These are phyloP conservation scores for Xenentodon cancila DNA, from an alignment of 2,797 vertebrate species.

Conservation along the genomic window DNA sequence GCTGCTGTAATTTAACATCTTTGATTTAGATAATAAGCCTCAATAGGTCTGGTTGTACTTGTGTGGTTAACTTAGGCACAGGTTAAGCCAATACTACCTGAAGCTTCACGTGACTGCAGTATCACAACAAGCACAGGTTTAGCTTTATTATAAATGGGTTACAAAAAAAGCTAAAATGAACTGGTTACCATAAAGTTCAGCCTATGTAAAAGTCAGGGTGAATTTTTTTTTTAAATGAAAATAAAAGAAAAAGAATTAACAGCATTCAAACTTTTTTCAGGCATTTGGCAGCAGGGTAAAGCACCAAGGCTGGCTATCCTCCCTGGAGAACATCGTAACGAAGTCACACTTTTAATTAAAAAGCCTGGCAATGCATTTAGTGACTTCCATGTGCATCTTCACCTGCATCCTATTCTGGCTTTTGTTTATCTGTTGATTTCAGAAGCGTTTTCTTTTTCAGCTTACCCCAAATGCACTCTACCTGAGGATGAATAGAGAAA, in stretches of 20 bases:
- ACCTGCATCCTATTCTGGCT: constrained; percentile 31
- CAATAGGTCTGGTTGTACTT: no score
- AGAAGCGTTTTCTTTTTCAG: constrained; percentile 39
- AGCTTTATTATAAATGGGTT: no score
- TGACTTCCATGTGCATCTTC: constrained; percentile 40
- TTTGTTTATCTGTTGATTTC: constrained; percentile 42
- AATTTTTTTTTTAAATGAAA: neutral
- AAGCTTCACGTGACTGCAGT: no score
- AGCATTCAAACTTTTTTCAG: constrained; percentile 8
- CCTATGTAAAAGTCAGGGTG: neutral
- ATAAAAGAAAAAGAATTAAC: neutral
- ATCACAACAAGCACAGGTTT: no score
- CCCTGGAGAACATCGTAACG: constrained; percentile 61
- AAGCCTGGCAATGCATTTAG: constrained; percentile 16
- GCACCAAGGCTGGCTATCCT: constrained; percentile 22
- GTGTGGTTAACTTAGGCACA: no score
- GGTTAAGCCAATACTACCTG: no score
- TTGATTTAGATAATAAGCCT: no score
- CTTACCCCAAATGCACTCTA: constrained; percentile 34
- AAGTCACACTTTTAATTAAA: constrained; percentile 64
- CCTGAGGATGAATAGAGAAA: neutral
- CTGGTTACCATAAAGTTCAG: neutral
- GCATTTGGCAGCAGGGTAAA: constrained; percentile 25
- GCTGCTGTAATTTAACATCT: no score
- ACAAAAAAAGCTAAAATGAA: no score